Evolutionary conservation across 2,113 vertebrate genomes (phyloP).

Genomic region (Hippocampus zosterae): DNA sequence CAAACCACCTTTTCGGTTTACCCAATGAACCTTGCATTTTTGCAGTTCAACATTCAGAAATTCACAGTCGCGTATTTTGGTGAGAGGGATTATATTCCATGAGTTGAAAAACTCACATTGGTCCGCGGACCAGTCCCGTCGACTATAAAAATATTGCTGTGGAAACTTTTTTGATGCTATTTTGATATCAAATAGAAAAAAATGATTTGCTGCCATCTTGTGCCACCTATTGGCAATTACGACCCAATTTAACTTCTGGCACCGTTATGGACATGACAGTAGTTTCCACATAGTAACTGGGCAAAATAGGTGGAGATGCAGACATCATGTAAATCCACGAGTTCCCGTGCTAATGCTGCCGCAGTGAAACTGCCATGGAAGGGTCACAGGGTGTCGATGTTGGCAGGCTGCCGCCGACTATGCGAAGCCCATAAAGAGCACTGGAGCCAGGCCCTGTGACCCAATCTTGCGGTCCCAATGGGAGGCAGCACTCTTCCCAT

Average conservation of each 20-base stretch:
- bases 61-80: no score
- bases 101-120: no score
- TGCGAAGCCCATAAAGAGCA: constrained; percentile 57
- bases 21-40: background rate
- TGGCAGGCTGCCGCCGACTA: constrained; percentile 59
- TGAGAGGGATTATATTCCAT: no score
- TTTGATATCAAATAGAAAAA: background rate
- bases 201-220: background rate
- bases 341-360: constrained; percentile 51
- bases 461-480: constrained; percentile 36
- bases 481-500: constrained; percentile 33
- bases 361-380: constrained; percentile 64
- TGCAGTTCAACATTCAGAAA: no score
- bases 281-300: constrained; percentile 32
- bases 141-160: background rate
- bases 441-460: constrained; percentile 55
- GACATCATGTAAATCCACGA: constrained; percentile 40
- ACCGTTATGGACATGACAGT: constrained; percentile 19
- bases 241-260: background rate
- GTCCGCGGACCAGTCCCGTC: no score
- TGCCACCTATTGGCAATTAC: background rate
- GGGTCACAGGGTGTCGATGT: constrained; percentile 67
- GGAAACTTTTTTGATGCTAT: background rate
- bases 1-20: no score
- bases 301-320: constrained; percentile 32